Evolutionary conservation across 2,888 invertebrate genomes (phyloP), one percentile per base, ranked within the genome.

Genomic region (Caradrina kadenii): DNA sequence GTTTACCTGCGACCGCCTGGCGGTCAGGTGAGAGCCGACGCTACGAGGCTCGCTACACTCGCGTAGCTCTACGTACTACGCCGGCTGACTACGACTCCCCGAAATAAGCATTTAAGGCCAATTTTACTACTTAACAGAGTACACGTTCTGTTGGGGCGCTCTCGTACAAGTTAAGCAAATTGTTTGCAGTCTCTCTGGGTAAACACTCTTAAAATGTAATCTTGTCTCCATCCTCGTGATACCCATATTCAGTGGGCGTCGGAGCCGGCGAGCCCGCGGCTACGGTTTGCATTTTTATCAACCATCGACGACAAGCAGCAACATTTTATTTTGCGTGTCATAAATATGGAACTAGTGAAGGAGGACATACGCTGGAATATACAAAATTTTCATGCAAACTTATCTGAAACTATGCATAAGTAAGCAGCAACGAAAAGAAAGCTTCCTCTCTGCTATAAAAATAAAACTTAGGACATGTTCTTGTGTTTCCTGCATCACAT

Each of bases 281-380:
- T 86, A 90, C 88, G 91, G 93, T 94, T 94, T 94, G 95, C 94
- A 95, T 96, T 95, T 95, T 95, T 96, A 95, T 95, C 93, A 94
- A 93, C 87, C 90, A 90, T 91, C 91, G 93, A 89, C 90, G 92
- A 93, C 92, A 91, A 88, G 90, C 90, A 91, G 91, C 91, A 86
- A 92, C 93, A 94, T 94, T 94, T 94, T 94, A 94, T 94, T 94
- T 92, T 94, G 92, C 94, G 92, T 93, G 93, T 89, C 91, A 94
- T 95, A 95, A 95, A 95, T 95, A 95, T 95, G 93, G 90, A 94
- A 91, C 93, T 90, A 86, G 89, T 89, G 89, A 88, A 90, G 90
- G 89, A 87, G 90, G 91, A 91, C 90, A 92, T 91, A 92, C 89
- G 89, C 88, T 86, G 88, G 88, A 87, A 91, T 90, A 92, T 89